Base-by-base conservation (phyloP, 2,888 invertebrate genomes). In the Mongoloraphidia duomilia region DNA sequence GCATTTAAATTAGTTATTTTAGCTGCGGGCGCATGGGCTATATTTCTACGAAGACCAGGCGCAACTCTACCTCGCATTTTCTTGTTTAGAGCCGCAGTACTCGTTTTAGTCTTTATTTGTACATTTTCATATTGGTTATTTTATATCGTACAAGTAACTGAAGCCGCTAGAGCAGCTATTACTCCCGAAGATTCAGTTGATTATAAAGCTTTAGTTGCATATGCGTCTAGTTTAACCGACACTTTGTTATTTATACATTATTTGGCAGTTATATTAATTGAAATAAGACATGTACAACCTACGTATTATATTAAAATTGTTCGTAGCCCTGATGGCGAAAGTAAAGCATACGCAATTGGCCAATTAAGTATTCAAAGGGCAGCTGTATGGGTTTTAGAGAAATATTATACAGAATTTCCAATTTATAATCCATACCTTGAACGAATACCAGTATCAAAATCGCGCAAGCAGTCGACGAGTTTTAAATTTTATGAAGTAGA, bases 401-500 rank as follows among this genome's bases (percentile, higher is more conserved):
- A 84, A 59, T 99, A 98, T 68, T 95, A 96, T 63, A 86, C 91
- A 0, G 93, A 94, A 63, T 98, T 98, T 66, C 84, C 92, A 0
- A 88, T 94, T 56, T 98, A 93, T 64, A 98, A 98, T 71, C 95
- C 95, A 0, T 95, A 95, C 65, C 73, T 95, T 61, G 94, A 95
- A 64, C 80, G 91, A 54, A 77, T 92, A 60, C 92, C 93, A 1
- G 83, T 88, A 56, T 84, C 88, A 0, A 89, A 89, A 65, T 84
- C 86, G 0, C 72, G 80, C 34, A 84, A 87, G 64, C 79, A 78
- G 1, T 82, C 83, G 42, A 81, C 82, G 1, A 88, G 87, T 65
- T 93, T 94, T 63, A 98, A 98, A 68, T 92, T 96, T 65, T 98
- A 98, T 68, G 94, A 97, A 66, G 92, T 98, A 8, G 97, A 98